A percentile compares a stretch with the other conserved stretches of the same genome.
phyloP scores from a whole-genome alignment of 2,888 invertebrate species.

The Platynereis dumerilii region DNA sequence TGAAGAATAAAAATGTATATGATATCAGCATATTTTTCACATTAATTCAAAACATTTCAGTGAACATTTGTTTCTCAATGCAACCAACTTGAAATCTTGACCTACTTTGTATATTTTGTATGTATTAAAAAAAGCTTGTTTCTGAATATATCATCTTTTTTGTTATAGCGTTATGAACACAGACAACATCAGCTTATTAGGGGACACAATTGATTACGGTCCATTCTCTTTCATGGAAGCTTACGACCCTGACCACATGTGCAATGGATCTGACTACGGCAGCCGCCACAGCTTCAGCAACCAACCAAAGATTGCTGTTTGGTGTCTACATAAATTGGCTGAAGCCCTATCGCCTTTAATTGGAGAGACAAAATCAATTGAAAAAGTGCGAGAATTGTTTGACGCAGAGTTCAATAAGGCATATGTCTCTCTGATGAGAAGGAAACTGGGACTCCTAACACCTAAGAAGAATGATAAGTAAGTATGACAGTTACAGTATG shows the following conservation, averaged over 20 bases:
- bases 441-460: slow-evolving; percentile 7
- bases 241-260: slow-evolving; percentile 19
- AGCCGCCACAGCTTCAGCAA: background rate
- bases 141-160: no score
- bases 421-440: slow-evolving; percentile 6
- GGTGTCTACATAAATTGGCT: slow-evolving; percentile 6
- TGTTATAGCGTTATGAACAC: slow-evolving; percentile 20
- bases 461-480: background rate
- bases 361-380: background rate
- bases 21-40: no score
- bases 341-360: background rate
- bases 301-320: slow-evolving; percentile 13
- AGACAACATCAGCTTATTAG: slow-evolving; percentile 22
- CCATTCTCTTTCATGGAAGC: slow-evolving; percentile 26
- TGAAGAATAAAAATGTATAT: no score
- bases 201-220: slow-evolving; percentile 24
- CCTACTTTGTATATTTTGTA: no score
- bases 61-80: no score
- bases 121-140: no score
- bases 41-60: no score
- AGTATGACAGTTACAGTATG: no score
- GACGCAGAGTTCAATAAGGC: background rate
- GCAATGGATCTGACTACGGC: slow-evolving; percentile 25
- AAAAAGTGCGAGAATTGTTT: slow-evolving; percentile 1
- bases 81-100: no score